Conservation (phyloP, 2,888 invertebrate genomes). For the Drepanosiphum platanoidis region DNA sequence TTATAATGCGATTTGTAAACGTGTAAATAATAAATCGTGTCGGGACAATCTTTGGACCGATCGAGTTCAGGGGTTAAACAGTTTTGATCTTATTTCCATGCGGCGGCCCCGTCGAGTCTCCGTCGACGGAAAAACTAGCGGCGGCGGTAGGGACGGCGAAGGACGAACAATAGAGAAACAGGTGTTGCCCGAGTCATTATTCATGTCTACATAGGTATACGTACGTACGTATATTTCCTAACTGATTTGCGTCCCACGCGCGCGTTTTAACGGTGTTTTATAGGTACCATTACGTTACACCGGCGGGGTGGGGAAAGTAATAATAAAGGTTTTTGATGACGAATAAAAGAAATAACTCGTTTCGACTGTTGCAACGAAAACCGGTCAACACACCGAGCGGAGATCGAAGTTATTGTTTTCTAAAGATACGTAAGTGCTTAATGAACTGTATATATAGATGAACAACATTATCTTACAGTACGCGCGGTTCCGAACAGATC, state of each 20-base stretch:
- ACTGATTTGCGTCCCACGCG: constrained; percentile 24
- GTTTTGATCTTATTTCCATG: constrained; percentile 26
- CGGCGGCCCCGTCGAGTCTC: background rate
- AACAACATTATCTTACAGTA: no score
- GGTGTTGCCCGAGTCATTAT: constrained; percentile 40
- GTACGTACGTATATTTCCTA: background rate
- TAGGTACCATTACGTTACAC: background rate
- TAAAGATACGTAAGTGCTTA: background rate
- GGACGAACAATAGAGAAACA: constrained; percentile 47
- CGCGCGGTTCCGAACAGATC: no score
- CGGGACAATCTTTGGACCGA: background rate
- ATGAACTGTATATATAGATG: no score
- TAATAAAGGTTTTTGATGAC: background rate
- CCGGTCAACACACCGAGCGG: background rate
- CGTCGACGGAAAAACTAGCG: background rate
- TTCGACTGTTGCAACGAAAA: background rate
- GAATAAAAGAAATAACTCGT: background rate
- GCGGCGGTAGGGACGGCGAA: background rate
- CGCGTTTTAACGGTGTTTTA: background rate
- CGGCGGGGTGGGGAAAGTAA: background rate
- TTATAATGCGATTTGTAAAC: no score
- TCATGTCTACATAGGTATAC: constrained; percentile 20
- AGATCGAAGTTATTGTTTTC: background rate
- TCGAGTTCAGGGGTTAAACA: constrained; percentile 29
- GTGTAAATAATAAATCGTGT: background rate